phyloP scores from a whole-genome alignment of 2,797 vertebrate genomes.

The Phrynocephalus vlangalii region DNA sequence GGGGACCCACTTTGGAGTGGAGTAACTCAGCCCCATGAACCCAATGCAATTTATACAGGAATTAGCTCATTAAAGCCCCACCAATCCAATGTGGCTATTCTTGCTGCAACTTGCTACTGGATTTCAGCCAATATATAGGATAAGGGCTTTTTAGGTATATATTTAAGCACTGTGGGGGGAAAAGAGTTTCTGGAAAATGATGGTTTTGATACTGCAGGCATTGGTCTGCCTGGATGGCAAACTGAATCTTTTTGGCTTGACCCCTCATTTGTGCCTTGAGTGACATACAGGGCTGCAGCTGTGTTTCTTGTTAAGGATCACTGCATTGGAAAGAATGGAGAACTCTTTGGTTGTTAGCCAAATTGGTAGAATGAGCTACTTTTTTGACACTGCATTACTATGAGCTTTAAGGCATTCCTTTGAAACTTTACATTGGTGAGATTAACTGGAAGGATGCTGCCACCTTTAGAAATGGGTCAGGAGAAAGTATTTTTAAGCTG shows the following conservation, averaged over 20 bases:
- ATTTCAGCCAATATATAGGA: background rate
- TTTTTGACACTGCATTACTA: constrained; percentile 43
- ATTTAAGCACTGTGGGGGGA: background rate
- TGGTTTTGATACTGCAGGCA: background rate
- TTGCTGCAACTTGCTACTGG: background rate
- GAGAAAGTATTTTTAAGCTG: constrained; percentile 5
- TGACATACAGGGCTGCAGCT: background rate
- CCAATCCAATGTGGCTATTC: background rate
- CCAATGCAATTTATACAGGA: background rate
- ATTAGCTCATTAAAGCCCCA: background rate
- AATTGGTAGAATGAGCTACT: background rate
- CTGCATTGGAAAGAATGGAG: constrained; percentile 11
- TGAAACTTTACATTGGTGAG: constrained; percentile 25
- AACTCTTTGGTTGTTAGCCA: constrained; percentile 26
- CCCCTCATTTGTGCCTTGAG: constrained; percentile 18
- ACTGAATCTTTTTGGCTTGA: constrained; percentile 10
- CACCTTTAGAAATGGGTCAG: constrained; percentile 21
- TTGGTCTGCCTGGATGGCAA: constrained; percentile 6
- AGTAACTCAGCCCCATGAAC: background rate
- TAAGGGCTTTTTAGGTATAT: no score
- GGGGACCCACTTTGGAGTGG: no score
- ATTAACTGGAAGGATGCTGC: constrained; percentile 31
- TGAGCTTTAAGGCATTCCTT: constrained; percentile 43
- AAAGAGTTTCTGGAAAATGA: background rate
- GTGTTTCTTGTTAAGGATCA: constrained; percentile 22